phyloP scores from a whole-genome alignment of 1,140 invertebrate species.

The Drosophila azteca region DNA sequence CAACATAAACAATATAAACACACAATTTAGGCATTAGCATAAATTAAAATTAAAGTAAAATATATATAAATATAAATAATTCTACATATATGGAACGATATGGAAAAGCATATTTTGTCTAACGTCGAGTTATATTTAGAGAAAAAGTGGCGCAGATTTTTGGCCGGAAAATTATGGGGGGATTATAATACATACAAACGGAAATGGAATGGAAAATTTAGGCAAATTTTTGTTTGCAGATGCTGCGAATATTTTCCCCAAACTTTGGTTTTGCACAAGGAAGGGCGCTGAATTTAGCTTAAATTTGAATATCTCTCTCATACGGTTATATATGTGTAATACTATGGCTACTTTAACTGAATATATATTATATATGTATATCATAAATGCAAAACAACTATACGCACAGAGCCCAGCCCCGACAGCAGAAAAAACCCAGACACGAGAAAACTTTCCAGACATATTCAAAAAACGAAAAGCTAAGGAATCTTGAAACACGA shows the following conservation, averaged over 20 bases:
- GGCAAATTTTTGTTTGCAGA: conserved; percentile 63
- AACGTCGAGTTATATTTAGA: conserved; percentile 76
- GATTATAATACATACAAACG: conserved; percentile 23
- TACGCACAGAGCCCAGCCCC: conserved; percentile 24
- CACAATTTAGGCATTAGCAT: conserved; percentile 55
- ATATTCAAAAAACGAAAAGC: conserved; percentile 29
- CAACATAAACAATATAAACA: conserved; percentile 27
- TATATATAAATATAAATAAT: conserved; percentile 40
- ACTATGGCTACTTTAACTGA: conserved; percentile 53
- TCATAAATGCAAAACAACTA: conserved; percentile 32
- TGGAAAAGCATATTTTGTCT: conserved; percentile 71
- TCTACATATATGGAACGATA: conserved; percentile 44
- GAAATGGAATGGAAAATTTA: conserved; percentile 46
- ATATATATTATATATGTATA: conserved; percentile 50
- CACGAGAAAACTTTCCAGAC: conserved; percentile 43
- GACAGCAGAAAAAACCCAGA: conserved; percentile 32
- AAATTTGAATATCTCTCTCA: conserved; percentile 50
- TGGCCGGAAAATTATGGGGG: conserved; percentile 39
- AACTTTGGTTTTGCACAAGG: conserved; percentile 42
- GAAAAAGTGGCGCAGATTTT: conserved; percentile 33
- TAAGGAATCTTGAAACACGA: conserved; percentile 28
- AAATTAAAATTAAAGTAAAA: conserved; percentile 25
- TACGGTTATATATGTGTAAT: conserved; percentile 70
- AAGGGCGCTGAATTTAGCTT: conserved; percentile 53
- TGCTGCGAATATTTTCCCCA: conserved; percentile 40